Base-by-base conservation (phyloP, 2,113 vertebrate species). In the Numenius arquata region DNA sequence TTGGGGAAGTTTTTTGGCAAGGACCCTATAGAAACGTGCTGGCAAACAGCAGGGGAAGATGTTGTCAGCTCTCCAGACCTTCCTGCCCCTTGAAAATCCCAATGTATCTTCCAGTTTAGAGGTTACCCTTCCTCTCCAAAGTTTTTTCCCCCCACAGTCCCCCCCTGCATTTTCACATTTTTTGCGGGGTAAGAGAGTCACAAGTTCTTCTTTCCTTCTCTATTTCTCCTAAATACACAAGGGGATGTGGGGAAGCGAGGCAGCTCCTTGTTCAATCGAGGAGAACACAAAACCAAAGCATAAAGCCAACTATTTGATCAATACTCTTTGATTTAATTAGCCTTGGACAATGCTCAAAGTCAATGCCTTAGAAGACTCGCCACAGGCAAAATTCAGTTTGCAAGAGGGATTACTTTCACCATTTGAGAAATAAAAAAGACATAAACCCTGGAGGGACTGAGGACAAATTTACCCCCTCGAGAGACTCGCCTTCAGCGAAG, bases 321-420 rank as follows among this genome's bases (percentile, higher is more conserved):
- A 67, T 90, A 88, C 20, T 27, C 40, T 85, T 83, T 94, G 58
- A 96, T 91, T 91, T 85, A 91, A 93, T 90, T 93, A 95, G 74
- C 82, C 83, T 19, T 94, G 61, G 92, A 93, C 72, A 34, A 86
- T 27, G 61, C 85, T 88, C 75, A 53, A 92, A 92, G 65, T 48
- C 12, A 2, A 87, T 72, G 72, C 70, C 83, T 75, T 67, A 75
- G 56, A 86, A 87, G 21, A 90, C 55, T 36, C 3, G 13, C 82
- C 79, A 90, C 68, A 84, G 83, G 85, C 85, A 81, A 93, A 94
- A 77, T 61, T 48, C 77, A 94, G 80, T 89, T 85, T 91, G 56
- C 61, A 81, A 71, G 52, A 91, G 12, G 52, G 47, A 90, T 72
- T 92, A 79, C 53, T 74, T 86, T 93, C n/a, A 88, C 83, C 34